Evolutionary conservation across 2,888 invertebrate genomes (phyloP).

Genomic region (Panzeria rudis): DNA sequence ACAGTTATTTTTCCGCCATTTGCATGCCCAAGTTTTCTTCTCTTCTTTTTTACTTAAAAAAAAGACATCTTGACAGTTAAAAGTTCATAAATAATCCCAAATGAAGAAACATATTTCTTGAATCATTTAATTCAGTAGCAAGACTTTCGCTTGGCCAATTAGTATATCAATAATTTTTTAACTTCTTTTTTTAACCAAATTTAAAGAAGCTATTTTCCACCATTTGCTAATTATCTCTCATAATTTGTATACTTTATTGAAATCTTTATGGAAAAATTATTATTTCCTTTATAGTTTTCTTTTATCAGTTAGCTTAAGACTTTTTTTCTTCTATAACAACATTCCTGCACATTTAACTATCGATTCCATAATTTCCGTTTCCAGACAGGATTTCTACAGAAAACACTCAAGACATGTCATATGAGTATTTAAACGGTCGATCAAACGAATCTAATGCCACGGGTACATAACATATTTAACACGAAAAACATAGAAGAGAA

Average conservation of each 20-base stretch:
- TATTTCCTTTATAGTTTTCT: no score
- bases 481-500: slow-evolving; percentile 32
- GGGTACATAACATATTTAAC: slow-evolving; percentile 36
- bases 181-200: no score
- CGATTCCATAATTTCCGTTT: slow-evolving; percentile 58
- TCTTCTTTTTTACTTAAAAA: no score
- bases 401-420: slow-evolving; percentile 39
- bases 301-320: background rate
- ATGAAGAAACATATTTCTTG: no score
- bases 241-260: background rate
- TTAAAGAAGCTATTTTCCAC: background rate
- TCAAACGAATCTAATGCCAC: slow-evolving; percentile 39
- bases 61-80: no score
- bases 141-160: no score
- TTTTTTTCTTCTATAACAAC: background rate
- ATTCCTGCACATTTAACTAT: slow-evolving; percentile 29
- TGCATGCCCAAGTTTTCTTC: no score
- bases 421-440: slow-evolving; percentile 33
- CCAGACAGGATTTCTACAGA: slow-evolving; percentile 49
- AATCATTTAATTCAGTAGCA: no score
- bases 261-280: background rate
- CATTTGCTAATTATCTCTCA: background rate
- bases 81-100: no score
- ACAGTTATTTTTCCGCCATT: no score
- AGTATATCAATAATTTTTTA: no score